Conservation (phyloP, 2,888 invertebrate genomes). For the Cantharis rufa region DNA sequence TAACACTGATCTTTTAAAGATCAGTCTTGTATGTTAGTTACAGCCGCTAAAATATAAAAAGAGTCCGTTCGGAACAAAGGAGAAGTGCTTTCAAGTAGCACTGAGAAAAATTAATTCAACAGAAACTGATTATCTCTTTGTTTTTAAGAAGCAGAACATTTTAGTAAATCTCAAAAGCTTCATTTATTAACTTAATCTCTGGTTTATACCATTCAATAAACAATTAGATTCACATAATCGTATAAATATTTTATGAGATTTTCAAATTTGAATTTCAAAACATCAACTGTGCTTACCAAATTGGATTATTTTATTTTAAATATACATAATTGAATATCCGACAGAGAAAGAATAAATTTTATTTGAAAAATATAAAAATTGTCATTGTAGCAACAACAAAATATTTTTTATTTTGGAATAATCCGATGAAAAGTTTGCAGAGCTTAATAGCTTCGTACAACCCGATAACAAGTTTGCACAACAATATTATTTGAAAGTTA, state of each 20-base stretch:
- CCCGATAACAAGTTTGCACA: neutral
- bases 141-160: slow-evolving; percentile 6
- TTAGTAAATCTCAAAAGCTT: neutral
- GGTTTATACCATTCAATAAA: neutral
- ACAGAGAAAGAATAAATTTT: neutral
- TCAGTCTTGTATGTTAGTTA: slow-evolving; percentile 33
- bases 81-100: slow-evolving; percentile 22
- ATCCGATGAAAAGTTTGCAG: neutral
- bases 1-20: slow-evolving; percentile 36
- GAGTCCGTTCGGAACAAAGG: slow-evolving; percentile 24
- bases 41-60: slow-evolving; percentile 26
- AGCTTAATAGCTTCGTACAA: neutral
- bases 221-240: neutral
- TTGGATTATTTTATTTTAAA: neutral
- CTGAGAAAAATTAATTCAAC: slow-evolving; percentile 34
- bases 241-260: neutral
- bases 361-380: neutral
- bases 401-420: neutral
- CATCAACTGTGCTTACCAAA: neutral
- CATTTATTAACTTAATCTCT: neutral
- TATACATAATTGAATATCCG: neutral
- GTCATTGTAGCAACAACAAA: neutral
- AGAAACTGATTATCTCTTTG: slow-evolving; percentile 29
- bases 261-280: neutral
- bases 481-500: neutral